Conservation (phyloP, 2,797 vertebrate genomes). For the Siniperca undulata region DNA sequence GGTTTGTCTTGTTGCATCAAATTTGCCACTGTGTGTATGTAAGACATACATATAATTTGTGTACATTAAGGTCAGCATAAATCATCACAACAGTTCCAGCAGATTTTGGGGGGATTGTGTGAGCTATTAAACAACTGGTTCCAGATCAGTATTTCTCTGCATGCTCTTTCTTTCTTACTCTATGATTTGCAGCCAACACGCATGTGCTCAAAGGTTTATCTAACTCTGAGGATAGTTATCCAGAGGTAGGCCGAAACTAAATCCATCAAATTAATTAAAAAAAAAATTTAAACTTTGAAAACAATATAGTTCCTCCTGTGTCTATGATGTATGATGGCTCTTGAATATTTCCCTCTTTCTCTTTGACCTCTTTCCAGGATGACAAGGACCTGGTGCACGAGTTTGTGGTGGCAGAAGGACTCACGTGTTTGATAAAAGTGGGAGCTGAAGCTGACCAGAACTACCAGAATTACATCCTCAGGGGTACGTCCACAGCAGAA, state of each 20-base stretch:
- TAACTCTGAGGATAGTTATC: background rate
- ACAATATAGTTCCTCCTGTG: no score
- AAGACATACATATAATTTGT: background rate
- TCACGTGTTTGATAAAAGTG: slow-evolving; percentile 97
- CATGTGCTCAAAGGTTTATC: background rate
- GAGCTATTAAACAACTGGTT: background rate
- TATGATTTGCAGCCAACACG: slow-evolving; percentile 11
- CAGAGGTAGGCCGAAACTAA: background rate
- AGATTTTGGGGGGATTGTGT: background rate
- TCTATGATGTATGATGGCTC: background rate
- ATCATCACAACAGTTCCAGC: background rate
- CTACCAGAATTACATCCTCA: slow-evolving; percentile 99
- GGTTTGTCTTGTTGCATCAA: slow-evolving; percentile 51
- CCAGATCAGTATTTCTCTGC: background rate
- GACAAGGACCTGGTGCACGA: slow-evolving; percentile 99
- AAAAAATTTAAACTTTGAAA: no score
- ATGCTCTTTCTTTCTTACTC: background rate
- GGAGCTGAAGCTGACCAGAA: slow-evolving; percentile 98
- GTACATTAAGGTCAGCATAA: background rate
- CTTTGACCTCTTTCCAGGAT: slow-evolving; percentile 85
- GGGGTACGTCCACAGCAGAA: slow-evolving; percentile 85
- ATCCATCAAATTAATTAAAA: background rate
- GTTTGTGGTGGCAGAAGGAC: slow-evolving; percentile 95
- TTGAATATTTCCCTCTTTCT: background rate
- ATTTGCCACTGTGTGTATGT: slow-evolving; percentile 12